Evolutionary conservation across 1,140 invertebrate species (phyloP).

Genomic region (Mizuhopecten yessoensis): DNA sequence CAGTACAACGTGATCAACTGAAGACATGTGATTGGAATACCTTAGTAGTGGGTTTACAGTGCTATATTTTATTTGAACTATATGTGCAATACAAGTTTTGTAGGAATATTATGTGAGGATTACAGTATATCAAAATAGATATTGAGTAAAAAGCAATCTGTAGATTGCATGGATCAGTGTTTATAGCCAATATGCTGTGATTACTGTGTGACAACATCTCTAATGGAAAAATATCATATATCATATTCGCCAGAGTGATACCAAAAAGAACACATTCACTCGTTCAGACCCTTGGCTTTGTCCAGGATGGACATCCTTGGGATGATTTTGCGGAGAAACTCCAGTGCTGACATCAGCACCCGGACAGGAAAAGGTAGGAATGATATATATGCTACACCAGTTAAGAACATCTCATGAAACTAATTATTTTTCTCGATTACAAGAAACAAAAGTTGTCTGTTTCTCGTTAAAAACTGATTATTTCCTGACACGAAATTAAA

Average conservation of each 20-base stretch:
- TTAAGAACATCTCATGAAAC: too few relatives aligned
- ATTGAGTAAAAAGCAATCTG: not conserved
- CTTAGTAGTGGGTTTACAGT: not conserved
- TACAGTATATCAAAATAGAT: not conserved
- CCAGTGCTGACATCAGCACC: not conserved
- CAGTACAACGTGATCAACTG: not conserved
- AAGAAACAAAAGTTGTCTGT: too few relatives aligned
- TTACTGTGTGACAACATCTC: not conserved
- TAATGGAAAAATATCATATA: conserved; percentile 26
- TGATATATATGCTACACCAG: too few relatives aligned
- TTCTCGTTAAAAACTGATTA: too few relatives aligned
- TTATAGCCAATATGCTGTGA: not conserved
- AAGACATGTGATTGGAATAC: not conserved
- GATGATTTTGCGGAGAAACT: conserved; percentile 28
- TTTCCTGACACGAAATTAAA: too few relatives aligned
- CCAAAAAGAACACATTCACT: not conserved
- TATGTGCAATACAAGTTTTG: not conserved
- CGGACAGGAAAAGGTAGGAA: not conserved
- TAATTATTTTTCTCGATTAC: too few relatives aligned
- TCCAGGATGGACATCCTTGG: not conserved
- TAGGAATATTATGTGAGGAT: not conserved
- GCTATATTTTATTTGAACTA: not conserved
- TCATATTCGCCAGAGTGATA: not conserved
- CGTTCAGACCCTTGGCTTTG: not conserved
- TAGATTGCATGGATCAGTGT: not conserved